Base-by-base conservation (phyloP, 1,140 invertebrate genomes). In the Zaprionus gabonicus region DNA sequence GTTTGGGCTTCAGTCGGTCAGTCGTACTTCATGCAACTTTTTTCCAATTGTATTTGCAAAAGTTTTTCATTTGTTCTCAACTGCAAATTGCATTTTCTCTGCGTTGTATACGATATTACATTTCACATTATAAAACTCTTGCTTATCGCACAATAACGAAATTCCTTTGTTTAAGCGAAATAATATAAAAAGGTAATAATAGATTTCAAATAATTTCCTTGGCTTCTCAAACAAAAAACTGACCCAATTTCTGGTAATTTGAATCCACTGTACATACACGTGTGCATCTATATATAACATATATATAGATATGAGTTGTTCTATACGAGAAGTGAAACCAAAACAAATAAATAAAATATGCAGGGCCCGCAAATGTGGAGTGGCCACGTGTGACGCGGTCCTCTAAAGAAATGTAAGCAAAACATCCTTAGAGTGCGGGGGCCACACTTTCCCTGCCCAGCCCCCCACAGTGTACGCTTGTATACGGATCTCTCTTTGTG, bases 331-430 rank as follows among this genome's bases (percentile, higher is more conserved):
- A 77, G 63, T 41, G 36, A 78, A 76, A 71, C 51, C 67, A 63
- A 76, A 85, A 65, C 71, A 85, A 83, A 83, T 83, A 85, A 83
- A 80, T 83, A 73, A 80, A 76, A 82, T 82, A 86, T 85, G 76
- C 80, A 86, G 58, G 28, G 46, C 58, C 53, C 27, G 53, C 55
- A 78, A 81, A 78, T 81, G 82, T 81, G 44, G 63, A 82, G 63
- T 64, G 80, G 46, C 71, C 46, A 31, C 36, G 51, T 53, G 28
- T 63, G 28, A 20, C 44, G 27, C 27, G 49, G 23, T n/a, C 41
- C 41, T 49, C 44, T 51, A 51, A 71, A 63, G 20, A 31, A 74
- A 57, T 63, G 66, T 41, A 76, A 56, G 67, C 67, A 53, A 71
- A 75, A 62, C 63, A 69, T 25, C 10, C 46, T 51, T 51, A 51